Conservation (phyloP, 2,113 vertebrate species). For the Sapayoa aenigma region DNA sequence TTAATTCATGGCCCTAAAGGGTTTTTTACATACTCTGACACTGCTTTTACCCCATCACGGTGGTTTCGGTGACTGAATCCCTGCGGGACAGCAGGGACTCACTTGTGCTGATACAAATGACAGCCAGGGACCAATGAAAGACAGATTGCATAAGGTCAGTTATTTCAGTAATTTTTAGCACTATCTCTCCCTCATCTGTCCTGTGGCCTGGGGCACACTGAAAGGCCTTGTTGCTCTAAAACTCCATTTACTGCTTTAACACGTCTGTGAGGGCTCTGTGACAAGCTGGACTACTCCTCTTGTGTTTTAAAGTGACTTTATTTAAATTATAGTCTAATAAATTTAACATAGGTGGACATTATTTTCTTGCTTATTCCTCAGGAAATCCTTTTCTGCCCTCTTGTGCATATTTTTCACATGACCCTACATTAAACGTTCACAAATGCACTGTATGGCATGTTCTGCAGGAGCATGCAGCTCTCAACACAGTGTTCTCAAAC, state of each 20-base stretch:
- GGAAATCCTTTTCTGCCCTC: background rate
- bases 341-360: rapidly evolving
- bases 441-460: rapidly evolving
- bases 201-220: background rate
- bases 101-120: rapidly evolving
- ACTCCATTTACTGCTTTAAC: background rate
- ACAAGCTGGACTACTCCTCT: background rate
- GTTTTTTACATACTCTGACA: background rate
- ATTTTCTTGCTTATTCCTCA: background rate
- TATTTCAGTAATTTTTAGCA: background rate
- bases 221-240: background rate
- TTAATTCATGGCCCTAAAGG: background rate
- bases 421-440: background rate
- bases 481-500: background rate
- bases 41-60: background rate
- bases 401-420: rapidly evolving
- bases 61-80: background rate
- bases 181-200: background rate
- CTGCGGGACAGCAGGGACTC: rapidly evolving
- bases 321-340: background rate
- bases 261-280: background rate
- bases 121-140: background rate
- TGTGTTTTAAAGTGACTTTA: background rate
- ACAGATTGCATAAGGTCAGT: background rate
- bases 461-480: rapidly evolving